Percentiles rank a stretch among this genome's conserved stretches.
Conservation (phyloP, 2,797 vertebrate genomes). For the Phoeniculus purpureus region DNA sequence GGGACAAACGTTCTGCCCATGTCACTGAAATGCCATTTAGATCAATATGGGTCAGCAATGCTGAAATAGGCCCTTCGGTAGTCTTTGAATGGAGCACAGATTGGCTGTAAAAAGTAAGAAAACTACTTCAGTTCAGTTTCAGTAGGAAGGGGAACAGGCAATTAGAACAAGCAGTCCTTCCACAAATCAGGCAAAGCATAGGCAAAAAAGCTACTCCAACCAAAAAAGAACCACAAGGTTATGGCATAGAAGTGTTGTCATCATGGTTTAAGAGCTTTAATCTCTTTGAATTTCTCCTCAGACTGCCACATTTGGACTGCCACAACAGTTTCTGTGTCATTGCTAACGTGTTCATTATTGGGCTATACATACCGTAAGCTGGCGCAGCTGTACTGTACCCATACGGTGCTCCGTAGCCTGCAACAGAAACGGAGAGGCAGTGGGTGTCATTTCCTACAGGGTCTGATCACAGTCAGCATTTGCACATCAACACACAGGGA, state of each 20-base stretch:
- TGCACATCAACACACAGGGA: neutral
- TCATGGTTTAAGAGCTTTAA: constrained; percentile 62
- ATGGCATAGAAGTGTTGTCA: constrained; percentile 76
- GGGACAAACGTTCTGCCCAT: neutral
- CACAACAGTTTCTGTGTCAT: constrained; percentile 3
- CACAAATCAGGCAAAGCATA: constrained; percentile 83
- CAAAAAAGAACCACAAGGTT: constrained; percentile 88
- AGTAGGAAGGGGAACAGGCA: constrained; percentile 80
- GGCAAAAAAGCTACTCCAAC: constrained; percentile 86
- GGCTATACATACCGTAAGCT: constrained; percentile 91
- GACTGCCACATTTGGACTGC: constrained; percentile 58
- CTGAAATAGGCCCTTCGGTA: constrained; percentile 78
- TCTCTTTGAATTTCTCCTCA: constrained; percentile 67
- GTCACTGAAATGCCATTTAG: neutral
- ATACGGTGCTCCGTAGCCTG: constrained; percentile 95
- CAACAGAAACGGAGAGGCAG: constrained; percentile 35
- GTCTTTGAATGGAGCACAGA: constrained; percentile 86
- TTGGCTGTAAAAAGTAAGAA: constrained; percentile 81
- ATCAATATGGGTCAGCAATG: constrained; percentile 27
- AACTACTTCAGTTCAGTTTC: constrained; percentile 76
- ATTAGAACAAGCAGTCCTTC: constrained; percentile 83
- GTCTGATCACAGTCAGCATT: neutral
- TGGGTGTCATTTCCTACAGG: neutral
- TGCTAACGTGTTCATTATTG: constrained; percentile 19
- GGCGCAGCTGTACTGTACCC: constrained; percentile 94